These are phyloP conservation scores for Heterodera carotae DNA, from an alignment of 1,140 invertebrate species.

Conservation along the genomic window DNA sequence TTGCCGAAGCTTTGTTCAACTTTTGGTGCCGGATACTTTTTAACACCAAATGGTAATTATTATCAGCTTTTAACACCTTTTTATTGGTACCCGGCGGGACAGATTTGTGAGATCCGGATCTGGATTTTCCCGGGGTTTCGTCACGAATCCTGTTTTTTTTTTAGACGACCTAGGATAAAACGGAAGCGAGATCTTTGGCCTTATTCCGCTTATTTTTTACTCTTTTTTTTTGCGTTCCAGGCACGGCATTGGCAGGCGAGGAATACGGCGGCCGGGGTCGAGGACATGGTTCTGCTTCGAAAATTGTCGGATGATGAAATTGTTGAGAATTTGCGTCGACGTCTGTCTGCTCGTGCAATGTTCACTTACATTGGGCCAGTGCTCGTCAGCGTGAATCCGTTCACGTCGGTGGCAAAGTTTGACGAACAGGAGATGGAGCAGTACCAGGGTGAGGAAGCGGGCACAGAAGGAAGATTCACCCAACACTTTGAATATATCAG, in stretches of 20 bases:
- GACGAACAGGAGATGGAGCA: constrained; percentile 75
- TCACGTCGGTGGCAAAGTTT: constrained; percentile 77
- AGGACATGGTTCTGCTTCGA: constrained; percentile 80
- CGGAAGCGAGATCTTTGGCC: no score
- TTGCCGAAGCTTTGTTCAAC: no score
- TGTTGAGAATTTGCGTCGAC: constrained; percentile 76
- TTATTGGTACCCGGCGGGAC: no score
- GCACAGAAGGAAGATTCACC: background rate
- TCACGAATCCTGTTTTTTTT: no score
- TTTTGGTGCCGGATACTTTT: no score
- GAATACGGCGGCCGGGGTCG: constrained; percentile 71
- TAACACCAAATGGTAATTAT: no score
- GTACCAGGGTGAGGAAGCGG: constrained; percentile 71
- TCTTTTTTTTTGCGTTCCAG: background rate
- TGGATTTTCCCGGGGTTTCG: no score
- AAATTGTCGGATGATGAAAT: constrained; percentile 76
- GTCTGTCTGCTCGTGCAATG: constrained; percentile 77
- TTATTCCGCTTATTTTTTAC: background rate
- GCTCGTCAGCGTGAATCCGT: constrained; percentile 79
- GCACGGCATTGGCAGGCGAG: constrained; percentile 24
- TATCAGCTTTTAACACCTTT: no score
- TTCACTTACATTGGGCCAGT: constrained; percentile 82
- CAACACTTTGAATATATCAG: no score
- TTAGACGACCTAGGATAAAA: no score
- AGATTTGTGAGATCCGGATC: no score